A percentile compares a stretch with the other conserved stretches of the same genome.
These are phyloP conservation scores for Xestoiulus laeticollis DNA, from an alignment of 2,888 invertebrate species.

Conservation along the genomic window DNA sequence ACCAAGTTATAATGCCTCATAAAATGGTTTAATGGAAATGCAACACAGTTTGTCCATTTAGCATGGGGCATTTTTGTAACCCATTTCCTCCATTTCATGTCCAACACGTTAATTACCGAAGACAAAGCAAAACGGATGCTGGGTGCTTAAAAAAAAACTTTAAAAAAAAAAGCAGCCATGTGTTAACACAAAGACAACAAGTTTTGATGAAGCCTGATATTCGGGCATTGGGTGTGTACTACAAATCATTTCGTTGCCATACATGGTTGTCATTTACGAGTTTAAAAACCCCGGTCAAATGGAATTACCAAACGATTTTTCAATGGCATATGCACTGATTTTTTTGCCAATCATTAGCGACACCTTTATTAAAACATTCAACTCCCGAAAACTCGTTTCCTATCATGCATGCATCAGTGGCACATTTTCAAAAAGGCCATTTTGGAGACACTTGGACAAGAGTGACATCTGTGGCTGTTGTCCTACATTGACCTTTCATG, in stretches of 20 bases:
- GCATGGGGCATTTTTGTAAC: neutral
- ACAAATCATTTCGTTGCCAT: neutral
- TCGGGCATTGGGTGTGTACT: neutral
- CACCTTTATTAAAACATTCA: slow-evolving; percentile 15
- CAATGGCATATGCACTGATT: neutral
- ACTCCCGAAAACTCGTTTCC: neutral
- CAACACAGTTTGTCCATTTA: neutral
- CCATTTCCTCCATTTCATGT: neutral
- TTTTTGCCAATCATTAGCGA: neutral
- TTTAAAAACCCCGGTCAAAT: slow-evolving; percentile 1
- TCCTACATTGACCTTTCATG: neutral
- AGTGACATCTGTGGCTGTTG: slow-evolving; percentile 25
- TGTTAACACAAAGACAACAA: slow-evolving; percentile 2
- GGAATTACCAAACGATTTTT: neutral
- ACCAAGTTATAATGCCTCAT: slow-evolving; percentile 1
- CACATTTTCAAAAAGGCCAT: neutral
- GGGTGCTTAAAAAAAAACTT: neutral
- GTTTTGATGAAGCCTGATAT: neutral
- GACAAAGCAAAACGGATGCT: neutral
- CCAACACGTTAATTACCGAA: slow-evolving; percentile 38
- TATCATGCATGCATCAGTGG: slow-evolving; percentile 3
- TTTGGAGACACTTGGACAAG: neutral
- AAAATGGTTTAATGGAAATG: neutral
- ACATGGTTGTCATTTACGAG: neutral
- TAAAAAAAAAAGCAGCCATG: neutral